phyloP scores from a whole-genome alignment of 2,888 invertebrate species.

The Polydrusus tereticollis region DNA sequence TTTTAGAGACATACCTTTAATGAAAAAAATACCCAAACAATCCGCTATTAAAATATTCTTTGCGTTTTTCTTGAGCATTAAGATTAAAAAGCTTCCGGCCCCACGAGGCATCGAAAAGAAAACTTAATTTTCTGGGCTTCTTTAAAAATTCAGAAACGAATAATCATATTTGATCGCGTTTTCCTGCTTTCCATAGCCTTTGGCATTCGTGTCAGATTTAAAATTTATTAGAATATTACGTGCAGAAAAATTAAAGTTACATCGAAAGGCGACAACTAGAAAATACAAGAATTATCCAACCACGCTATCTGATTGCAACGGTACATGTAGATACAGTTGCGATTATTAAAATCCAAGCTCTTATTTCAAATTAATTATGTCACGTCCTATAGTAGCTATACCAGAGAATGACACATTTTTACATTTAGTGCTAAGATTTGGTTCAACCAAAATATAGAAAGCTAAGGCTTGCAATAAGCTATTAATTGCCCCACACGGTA shows the following conservation, averaged over 20 bases:
- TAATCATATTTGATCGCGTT: slow-evolving; percentile 34
- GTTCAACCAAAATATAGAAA: no score
- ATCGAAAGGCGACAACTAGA: neutral
- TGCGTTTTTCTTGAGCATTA: slow-evolving; percentile 1
- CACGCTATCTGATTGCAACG: neutral
- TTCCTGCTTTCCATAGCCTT: slow-evolving; percentile 31
- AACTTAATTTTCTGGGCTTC: slow-evolving; percentile 22
- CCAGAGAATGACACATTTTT: no score
- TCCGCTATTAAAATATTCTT: neutral
- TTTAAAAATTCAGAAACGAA: slow-evolving; percentile 35
- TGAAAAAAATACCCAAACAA: neutral
- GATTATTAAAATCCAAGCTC: no score
- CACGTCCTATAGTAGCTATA: no score
- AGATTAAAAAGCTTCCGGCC: slow-evolving; percentile 6
- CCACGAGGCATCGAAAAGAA: slow-evolving; percentile 8
- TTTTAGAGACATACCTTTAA: neutral
- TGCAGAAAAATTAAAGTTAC: slow-evolving; percentile 23
- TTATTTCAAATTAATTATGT: no score
- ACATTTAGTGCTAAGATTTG: no score
- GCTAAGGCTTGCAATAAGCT: no score
- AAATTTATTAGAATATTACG: slow-evolving; percentile 38
- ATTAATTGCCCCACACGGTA: no score
- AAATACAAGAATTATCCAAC: neutral
- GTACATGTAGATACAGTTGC: no score
- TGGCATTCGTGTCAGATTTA: slow-evolving; percentile 38